A percentile compares a stretch with the other conserved stretches of the same genome.
phyloP scores from a whole-genome alignment of 2,797 vertebrate genomes.

The Myotis vivesi region DNA sequence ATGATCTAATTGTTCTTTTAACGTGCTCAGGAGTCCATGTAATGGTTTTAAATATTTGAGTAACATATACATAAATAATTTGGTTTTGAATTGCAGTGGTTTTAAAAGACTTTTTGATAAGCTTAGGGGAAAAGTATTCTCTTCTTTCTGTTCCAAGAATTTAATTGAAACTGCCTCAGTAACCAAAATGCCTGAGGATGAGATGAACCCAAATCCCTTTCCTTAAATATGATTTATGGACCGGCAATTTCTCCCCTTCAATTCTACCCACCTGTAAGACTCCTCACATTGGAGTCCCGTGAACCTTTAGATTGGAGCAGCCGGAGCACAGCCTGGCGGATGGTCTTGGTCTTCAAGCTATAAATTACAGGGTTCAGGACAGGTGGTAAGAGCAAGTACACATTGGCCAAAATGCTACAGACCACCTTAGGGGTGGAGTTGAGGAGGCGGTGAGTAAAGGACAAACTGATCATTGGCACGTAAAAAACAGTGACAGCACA shows the following conservation, averaged over 20 bases:
- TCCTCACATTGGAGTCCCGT: neutral
- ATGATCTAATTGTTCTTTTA: neutral
- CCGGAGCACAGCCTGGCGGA: constrained; percentile 46
- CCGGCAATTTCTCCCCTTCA: neutral
- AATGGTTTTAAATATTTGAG: neutral
- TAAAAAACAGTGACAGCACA: constrained; percentile 74
- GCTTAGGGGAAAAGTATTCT: neutral
- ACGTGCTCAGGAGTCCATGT: neutral
- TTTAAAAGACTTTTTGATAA: neutral
- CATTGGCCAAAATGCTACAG: constrained; percentile 67
- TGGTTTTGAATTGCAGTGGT: neutral
- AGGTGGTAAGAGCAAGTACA: constrained; percentile 73
- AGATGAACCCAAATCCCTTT: neutral
- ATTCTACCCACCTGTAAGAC: neutral
- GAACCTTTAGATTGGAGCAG: constrained; percentile 31
- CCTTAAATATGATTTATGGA: neutral
- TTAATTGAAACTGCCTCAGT: neutral
- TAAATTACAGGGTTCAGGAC: constrained; percentile 77
- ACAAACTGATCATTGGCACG: constrained; percentile 72
- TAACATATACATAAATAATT: neutral
- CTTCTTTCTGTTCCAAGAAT: neutral
- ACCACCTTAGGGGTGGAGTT: constrained; percentile 50
- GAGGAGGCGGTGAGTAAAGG: constrained; percentile 65
- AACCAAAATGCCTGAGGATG: neutral
- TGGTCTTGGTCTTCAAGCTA: constrained; percentile 70